A percentile compares a stretch with the other conserved stretches of the same genome.
Conservation (phyloP, 1,140 invertebrate genomes). For the Drosophila mauritiana region DNA sequence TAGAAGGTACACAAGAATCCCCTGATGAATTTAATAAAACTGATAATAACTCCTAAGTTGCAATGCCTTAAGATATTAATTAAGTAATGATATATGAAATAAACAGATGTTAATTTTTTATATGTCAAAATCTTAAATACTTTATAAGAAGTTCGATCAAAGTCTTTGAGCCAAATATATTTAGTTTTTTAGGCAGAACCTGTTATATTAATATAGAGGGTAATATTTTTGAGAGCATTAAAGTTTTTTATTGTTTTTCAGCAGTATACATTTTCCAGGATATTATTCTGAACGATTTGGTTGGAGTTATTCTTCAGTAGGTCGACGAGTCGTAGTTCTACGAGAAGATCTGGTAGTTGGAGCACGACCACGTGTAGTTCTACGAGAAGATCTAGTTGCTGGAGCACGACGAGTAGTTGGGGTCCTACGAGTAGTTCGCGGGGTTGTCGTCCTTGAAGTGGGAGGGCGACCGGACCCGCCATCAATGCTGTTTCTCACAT, state of each 20-base stretch:
- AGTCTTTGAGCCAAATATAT: too few species aligned
- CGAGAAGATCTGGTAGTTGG: background rate
- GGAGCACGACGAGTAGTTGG: background rate
- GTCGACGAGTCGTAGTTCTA: background rate
- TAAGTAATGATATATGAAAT: background rate
- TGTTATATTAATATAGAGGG: too few species aligned
- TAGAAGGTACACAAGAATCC: background rate
- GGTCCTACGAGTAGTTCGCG: background rate
- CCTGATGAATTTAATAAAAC: background rate
- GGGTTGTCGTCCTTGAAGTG: background rate
- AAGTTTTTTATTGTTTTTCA: constrained; percentile 9
- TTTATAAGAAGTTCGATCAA: too few species aligned
- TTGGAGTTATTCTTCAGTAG: background rate
- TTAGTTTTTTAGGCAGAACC: background rate
- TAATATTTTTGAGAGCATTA: constrained; percentile 20
- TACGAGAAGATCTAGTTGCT: background rate
- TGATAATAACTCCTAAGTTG: background rate
- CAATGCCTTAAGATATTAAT: background rate
- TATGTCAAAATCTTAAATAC: too few species aligned
- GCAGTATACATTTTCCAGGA: background rate
- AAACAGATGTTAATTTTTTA: too few species aligned
- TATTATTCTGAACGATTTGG: too few species aligned
- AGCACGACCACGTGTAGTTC: too few species aligned
- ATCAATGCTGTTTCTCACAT: constrained; percentile 21
- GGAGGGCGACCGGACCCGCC: background rate